These are phyloP conservation scores for Lutra lutra DNA, from an alignment of 2,797 vertebrate species.

Conservation along the genomic window DNA sequence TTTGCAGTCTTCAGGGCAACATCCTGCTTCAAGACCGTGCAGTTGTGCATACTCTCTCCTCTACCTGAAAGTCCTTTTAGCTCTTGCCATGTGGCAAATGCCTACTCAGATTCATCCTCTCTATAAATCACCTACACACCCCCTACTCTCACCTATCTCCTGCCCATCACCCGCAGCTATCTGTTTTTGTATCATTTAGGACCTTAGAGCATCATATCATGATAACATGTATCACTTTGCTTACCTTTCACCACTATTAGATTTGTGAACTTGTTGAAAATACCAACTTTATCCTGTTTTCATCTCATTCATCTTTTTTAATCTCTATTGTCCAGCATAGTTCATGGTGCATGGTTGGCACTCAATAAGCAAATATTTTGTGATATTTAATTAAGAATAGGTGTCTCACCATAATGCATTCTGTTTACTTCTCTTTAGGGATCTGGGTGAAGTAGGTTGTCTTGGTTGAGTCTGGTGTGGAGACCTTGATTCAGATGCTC, in stretches of 20 bases:
- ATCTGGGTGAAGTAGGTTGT: not conserved
- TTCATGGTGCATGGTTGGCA: not conserved
- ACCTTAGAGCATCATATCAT: not conserved
- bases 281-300: not conserved
- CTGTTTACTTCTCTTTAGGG: not conserved
- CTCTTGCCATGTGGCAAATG: not conserved
- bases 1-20: not conserved
- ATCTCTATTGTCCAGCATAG: not conserved
- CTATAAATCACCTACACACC: not conserved
- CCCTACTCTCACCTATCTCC: not conserved
- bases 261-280: not conserved
- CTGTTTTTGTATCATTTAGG: not conserved
- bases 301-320: not conserved
- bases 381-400: not conserved
- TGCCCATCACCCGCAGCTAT: not conserved
- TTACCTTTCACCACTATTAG: not conserved
- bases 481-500: not conserved
- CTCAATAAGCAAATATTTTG: slow-evolving; percentile 1
- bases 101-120: not conserved
- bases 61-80: not conserved
- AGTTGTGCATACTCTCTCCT: not conserved
- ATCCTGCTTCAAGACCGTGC: not conserved
- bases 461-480: not conserved
- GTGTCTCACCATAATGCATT: not conserved
- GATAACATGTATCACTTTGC: not conserved